These are phyloP conservation scores for Acronicta leporina DNA, from an alignment of 2,888 invertebrate genomes.

Conservation along the genomic window DNA sequence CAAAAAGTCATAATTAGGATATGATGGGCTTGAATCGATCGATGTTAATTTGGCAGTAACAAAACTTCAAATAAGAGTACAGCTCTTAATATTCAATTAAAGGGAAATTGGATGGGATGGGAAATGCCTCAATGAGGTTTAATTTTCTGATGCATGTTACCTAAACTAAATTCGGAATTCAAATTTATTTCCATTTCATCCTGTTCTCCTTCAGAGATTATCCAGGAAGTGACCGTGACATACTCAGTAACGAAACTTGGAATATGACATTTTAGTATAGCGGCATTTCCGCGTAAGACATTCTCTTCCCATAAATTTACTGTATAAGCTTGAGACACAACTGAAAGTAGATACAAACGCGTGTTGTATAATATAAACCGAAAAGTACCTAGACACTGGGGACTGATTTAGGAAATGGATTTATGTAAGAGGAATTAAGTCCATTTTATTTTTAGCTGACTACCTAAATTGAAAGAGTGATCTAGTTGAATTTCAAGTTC, in stretches of 20 bases:
- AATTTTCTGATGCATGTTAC: conserved; percentile 63
- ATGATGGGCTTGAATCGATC: not conserved
- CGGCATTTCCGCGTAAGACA: conserved; percentile 96
- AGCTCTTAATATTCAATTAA: not conserved
- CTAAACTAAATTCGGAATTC: conserved; percentile 81
- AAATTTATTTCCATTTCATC: conserved; percentile 85
- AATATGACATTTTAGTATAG: conserved; percentile 97
- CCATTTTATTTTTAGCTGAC: conserved; percentile 13
- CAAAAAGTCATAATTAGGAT: not conserved
- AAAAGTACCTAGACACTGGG: conserved; percentile 3
- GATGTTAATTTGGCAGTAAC: not conserved
- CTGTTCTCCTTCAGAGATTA: conserved; percentile 91
- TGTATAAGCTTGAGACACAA: conserved; percentile 96
- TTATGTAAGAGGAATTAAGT: conserved; percentile 11
- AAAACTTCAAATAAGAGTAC: conserved; percentile 4
- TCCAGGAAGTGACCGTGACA: conserved; percentile 95
- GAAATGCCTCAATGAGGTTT: conserved; percentile 31
- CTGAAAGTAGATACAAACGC: conserved; percentile 83
- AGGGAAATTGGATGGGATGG: conserved; percentile 42
- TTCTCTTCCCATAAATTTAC: conserved; percentile 98
- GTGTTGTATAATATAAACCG: conserved; percentile 2
- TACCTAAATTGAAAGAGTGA: conserved; percentile 79
- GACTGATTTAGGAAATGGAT: conserved; percentile 17
- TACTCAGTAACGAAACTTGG: conserved; percentile 98
- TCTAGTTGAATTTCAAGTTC: conserved; percentile 79